Conservation (phyloP, 2,888 invertebrate species). For the Sinohyriopsis cumingii region DNA sequence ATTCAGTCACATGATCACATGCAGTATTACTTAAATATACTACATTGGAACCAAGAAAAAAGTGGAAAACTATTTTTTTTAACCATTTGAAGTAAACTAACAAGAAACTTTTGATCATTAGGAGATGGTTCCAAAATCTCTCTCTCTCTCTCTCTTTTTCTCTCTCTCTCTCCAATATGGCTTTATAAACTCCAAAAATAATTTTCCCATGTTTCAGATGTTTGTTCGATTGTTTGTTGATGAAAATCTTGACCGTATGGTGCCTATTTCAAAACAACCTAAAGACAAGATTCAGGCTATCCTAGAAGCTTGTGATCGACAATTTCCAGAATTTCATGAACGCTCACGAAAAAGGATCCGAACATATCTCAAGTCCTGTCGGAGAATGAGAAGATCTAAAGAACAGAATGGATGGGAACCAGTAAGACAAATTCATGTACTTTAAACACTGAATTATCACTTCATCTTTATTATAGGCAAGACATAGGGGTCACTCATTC, state of each 20-base stretch:
- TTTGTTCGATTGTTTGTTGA: constrained; percentile 97
- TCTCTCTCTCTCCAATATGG: too few relatives aligned
- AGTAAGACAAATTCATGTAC: constrained; percentile 76
- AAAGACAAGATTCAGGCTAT: constrained; percentile 98
- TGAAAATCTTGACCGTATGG: constrained; percentile 95
- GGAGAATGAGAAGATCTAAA: constrained; percentile 92
- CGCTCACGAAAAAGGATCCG: constrained; percentile 94
- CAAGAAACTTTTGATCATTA: too few relatives aligned
- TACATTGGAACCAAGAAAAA: too few relatives aligned
- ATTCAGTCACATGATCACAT: too few relatives aligned
- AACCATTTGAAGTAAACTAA: too few relatives aligned
- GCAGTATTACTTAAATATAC: too few relatives aligned
- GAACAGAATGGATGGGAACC: constrained; percentile 88
- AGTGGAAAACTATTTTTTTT: too few relatives aligned
- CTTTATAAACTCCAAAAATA: neutral
- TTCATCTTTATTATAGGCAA: too few relatives aligned
- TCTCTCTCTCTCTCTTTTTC: too few relatives aligned
- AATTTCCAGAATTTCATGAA: constrained; percentile 97
- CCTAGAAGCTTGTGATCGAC: constrained; percentile 95
- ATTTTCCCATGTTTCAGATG: constrained; percentile 80
- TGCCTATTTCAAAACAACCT: constrained; percentile 97
- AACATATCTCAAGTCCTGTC: constrained; percentile 95
- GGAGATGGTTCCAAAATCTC: too few relatives aligned
- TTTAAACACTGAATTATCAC: neutral
- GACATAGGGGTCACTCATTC: too few relatives aligned